Evolutionary conservation across 2,888 invertebrate species (phyloP), one percentile per base, ranked within the genome.

Genomic region (Drosophila cracens): DNA sequence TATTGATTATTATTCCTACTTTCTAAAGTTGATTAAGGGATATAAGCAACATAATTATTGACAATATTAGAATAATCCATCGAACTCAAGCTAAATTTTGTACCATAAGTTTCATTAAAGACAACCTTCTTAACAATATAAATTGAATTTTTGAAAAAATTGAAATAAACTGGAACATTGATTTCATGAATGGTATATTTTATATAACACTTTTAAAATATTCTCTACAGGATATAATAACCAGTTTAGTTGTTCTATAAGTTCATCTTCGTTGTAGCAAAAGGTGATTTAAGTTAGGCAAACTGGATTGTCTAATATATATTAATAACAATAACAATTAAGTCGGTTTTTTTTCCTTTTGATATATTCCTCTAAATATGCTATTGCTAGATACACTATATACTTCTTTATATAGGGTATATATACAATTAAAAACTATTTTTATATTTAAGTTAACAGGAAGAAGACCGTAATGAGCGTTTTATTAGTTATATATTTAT

Each of bases 401-500:
- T 21, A 46, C 21, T 21, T 21, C 13, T 21, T 46, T 25, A 4
- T 4, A 2, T 16, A 25, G 16, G 46, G 46, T 25, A 25, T 46
- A 16, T 21, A 16, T 25, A 46, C 21, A 46, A 8, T 25, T 46
- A 25, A 25, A 46, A 16, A 1, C 1, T 21, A 21, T 21, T 21
- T 21, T 21, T 21, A 0, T 43, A 21, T 33, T 52, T 36, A 16
- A 16, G 33, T 36, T n/a, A 38, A 8, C 69, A 57, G 70, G 27
- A 29, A 36, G n/a, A 54, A 56, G 40, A 66, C 38, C 40, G 64
- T 70, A 71, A 66, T 51, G 27, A 76, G 67, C 25, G 58, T 71
- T 78, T 76, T 76, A 80, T 76, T 80, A 67, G 33, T 48, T 54
- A 57, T 66, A 63, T 70, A 66, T 54, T 18, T 70, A 51, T 65